Evolutionary conservation across 2,797 vertebrate genomes (phyloP).

Genomic region (Phrynocephalus forsythii): DNA sequence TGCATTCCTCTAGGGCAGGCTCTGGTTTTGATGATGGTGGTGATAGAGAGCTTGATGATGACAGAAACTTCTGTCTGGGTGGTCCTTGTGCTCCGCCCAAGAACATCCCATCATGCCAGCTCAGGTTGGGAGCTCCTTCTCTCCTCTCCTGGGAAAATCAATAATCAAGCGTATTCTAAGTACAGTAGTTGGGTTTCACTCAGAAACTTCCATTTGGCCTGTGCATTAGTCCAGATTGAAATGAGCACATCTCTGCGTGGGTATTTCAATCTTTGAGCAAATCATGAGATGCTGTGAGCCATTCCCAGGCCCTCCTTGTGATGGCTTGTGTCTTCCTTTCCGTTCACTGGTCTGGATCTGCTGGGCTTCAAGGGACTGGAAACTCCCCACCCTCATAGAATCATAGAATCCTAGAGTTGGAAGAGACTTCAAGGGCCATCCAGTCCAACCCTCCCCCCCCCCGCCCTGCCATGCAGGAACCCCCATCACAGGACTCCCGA

Average conservation of each 20-base stretch:
- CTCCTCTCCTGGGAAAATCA: slow-evolving; percentile 73
- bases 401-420: too few species aligned
- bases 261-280: slow-evolving; percentile 82
- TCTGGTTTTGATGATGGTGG: background rate
- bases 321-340: slow-evolving; percentile 62
- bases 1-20: too few species aligned
- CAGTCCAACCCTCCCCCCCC: too few species aligned
- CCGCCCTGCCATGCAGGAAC: too few species aligned
- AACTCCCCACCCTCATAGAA: too few species aligned
- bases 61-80: background rate
- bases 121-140: background rate
- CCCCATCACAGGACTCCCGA: too few species aligned
- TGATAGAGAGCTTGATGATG: background rate
- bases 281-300: slow-evolving; percentile 79
- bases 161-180: slow-evolving; percentile 83
- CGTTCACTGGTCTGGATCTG: slow-evolving; percentile 36
- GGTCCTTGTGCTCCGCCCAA: background rate
- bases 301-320: slow-evolving; percentile 56
- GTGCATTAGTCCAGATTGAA: slow-evolving; percentile 81
- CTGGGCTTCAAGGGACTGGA: slow-evolving; percentile 70
- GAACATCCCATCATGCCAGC: fast-evolving
- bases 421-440: too few species aligned
- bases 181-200: slow-evolving; percentile 78
- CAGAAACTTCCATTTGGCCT: slow-evolving; percentile 81
- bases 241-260: slow-evolving; percentile 78